Base-by-base conservation (phyloP, 1,140 invertebrate species). In the Maconellicoccus hirsutus region DNA sequence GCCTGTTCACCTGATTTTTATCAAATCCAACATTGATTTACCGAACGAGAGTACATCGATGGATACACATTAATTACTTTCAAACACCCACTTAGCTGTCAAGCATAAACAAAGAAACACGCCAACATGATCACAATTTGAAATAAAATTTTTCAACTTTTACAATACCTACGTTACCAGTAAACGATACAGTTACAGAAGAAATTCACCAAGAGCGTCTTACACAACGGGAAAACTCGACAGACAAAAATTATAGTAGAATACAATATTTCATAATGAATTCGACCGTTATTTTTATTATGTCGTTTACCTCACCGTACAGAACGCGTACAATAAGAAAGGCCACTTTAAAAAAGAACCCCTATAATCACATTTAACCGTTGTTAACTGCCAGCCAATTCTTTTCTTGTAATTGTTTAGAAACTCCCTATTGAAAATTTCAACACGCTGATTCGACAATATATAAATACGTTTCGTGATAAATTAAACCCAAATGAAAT, bases 261-360 rank as follows among this genome's bases (percentile, higher is more conserved):
- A 26, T 25, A 10, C 61, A 22, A 52, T 52, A 33, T 59, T 66
- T 66, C 61, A 25, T 22, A 66, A 66, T 26, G 22, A 23, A 66
- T 25, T 25, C 25, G 25, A 66, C 61, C 61, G 61, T 66, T 66
- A 66, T 66, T 66, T 66, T 66, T 66, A 66, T 66, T 23, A 66
- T 66, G 61, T 66, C 61, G 61, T 66, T 66, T 66, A 66, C 61
- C 25, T 66, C n/a, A n/a, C n/a, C n/a, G n/a, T n/a, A n/a, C n/a
- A n/a, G n/a, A 66, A 4, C 6, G 10, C 25, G 3, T 23, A 66
- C 25, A 26, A 23, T 66, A 23, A 66, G 19, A 66, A 66, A 12
- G 16, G 61, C 61, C 25, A 66, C 61, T 66, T 26, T 8, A 66
- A 66, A 66, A 66, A 66, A 66, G 61, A 66, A 66, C 61, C 61